Percentiles rank a stretch among this genome's conserved stretches.
Evolutionary conservation across 2,797 vertebrate species (phyloP).

Genomic region (Buphagus erythrorhynchus): DNA sequence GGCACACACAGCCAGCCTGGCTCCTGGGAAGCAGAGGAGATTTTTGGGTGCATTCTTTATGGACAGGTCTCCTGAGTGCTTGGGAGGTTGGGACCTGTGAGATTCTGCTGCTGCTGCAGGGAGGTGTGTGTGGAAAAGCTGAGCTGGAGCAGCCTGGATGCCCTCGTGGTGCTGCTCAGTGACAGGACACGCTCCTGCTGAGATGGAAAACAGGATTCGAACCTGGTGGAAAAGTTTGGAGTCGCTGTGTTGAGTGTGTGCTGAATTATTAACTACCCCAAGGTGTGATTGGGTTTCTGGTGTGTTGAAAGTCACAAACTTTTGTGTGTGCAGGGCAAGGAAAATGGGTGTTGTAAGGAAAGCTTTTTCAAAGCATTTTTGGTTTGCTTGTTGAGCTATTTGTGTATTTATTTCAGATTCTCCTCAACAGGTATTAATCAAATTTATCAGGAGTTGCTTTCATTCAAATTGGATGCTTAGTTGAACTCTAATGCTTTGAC

Average conservation of each 20-base stretch:
- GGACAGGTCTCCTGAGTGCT: not conserved
- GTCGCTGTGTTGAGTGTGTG: not conserved
- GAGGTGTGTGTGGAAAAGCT: not conserved
- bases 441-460: not conserved
- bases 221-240: slow-evolving; percentile 42
- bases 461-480: not conserved
- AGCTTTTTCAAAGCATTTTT: not conserved
- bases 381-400: not conserved
- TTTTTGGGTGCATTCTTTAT: not conserved
- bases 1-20: not conserved
- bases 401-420: not conserved
- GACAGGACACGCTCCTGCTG: not conserved
- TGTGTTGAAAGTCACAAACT: not conserved
- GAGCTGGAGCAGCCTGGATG: not conserved
- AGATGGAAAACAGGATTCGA: slow-evolving; percentile 32
- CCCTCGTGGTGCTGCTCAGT: not conserved
- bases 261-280: slow-evolving; percentile 48
- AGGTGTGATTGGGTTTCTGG: slow-evolving; percentile 17
- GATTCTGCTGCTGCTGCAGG: not conserved
- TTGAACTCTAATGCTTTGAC: not conserved
- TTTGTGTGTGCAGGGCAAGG: not conserved
- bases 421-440: not conserved
- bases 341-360: not conserved
- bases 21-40: not conserved
- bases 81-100: not conserved